Conservation (phyloP, 2,113 vertebrate genomes). For the Sebastes schlegelii region DNA sequence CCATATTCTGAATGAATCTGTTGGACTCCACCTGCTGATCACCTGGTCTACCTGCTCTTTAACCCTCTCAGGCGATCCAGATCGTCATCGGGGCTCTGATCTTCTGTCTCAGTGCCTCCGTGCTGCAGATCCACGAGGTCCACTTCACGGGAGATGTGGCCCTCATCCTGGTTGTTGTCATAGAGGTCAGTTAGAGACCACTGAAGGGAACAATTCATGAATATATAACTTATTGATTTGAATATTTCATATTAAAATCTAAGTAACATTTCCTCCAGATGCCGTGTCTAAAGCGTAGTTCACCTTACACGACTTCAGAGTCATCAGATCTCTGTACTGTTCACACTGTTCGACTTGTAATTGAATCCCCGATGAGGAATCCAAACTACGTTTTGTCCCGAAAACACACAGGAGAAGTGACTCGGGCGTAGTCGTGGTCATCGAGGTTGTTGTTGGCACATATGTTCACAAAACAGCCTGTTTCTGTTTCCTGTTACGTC, state of each 20-base stretch:
- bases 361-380: not conserved
- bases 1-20: not conserved
- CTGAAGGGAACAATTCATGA: no score
- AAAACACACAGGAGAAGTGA: not conserved
- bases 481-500: not conserved
- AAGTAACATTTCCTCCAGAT: no score
- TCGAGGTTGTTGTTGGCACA: not conserved
- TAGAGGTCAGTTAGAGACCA: conserved; percentile 71
- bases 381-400: not conserved
- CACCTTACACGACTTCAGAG: no score
- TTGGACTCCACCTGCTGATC: not conserved
- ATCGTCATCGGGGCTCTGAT: conserved; percentile 81
- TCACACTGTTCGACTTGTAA: no score
- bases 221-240: no score
- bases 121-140: conserved; percentile 83
- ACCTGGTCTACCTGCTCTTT: not conserved
- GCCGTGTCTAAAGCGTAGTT: no score
- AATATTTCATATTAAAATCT: no score
- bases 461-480: not conserved
- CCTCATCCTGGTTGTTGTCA: conserved; percentile 79
- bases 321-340: no score
- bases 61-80: conserved; percentile 80
- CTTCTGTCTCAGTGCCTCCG: conserved; percentile 82
- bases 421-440: not conserved
- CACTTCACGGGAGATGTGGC: conserved; percentile 83